Conservation (phyloP, 2,797 vertebrate species). For the Megalops cyprinoides region DNA sequence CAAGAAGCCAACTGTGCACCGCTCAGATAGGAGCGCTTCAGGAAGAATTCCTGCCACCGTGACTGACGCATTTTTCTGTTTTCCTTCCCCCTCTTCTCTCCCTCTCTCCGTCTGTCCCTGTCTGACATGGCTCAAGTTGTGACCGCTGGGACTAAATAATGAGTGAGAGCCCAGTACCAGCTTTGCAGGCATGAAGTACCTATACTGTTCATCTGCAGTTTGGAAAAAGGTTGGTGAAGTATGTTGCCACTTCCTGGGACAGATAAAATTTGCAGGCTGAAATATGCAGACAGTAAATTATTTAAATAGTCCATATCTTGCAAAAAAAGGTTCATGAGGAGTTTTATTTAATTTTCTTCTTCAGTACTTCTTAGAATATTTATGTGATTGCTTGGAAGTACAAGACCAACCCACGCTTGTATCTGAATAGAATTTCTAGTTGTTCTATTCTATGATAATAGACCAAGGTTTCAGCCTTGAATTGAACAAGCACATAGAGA, state of each 20-base stretch:
- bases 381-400: not conserved
- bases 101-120: no score
- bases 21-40: conserved; percentile 33
- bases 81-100: no score
- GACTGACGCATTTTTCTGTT: not conserved
- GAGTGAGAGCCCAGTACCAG: no score
- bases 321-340: not conserved
- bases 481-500: conserved; percentile 33
- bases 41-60: conserved; percentile 34
- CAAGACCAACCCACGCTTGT: not conserved
- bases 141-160: no score
- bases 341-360: not conserved
- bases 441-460: conserved; percentile 29
- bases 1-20: conserved; percentile 20
- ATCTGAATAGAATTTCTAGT: not conserved
- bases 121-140: no score
- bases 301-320: not conserved
- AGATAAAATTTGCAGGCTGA: not conserved
- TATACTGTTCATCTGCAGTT: not conserved
- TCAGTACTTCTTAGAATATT: not conserved
- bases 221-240: not conserved
- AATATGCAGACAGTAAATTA: not conserved
- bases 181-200: not conserved
- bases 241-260: not conserved
- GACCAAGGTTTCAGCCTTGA: conserved; percentile 57